A percentile compares a stretch with the other conserved stretches of the same genome.
Evolutionary conservation across 2,797 vertebrate genomes (phyloP).

Genomic region (Sus cebifrons): DNA sequence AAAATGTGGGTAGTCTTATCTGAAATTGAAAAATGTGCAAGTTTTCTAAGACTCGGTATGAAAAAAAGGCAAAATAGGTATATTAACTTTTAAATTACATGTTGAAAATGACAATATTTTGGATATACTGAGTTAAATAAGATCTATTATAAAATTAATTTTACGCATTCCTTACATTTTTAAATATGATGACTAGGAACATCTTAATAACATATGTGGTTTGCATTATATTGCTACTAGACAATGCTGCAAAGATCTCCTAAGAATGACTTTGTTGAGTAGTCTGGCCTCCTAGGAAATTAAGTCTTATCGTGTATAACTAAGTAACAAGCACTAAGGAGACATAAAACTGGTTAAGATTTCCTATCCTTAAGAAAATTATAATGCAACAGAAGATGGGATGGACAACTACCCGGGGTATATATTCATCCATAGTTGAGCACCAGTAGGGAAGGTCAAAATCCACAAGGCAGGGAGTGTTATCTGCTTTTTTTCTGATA

Average conservation of each 20-base stretch:
- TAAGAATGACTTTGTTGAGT: neutral
- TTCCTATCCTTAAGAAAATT: neutral
- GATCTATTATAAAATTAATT: neutral
- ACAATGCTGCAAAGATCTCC: neutral
- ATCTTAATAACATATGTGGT: neutral
- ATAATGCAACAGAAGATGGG: neutral
- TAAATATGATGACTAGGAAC: neutral
- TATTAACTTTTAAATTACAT: neutral
- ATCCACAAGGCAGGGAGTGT: neutral
- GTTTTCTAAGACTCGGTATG: neutral
- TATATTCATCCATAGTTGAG: neutral
- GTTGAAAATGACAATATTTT: slow-evolving; percentile 15
- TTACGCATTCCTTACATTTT: neutral
- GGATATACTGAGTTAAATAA: neutral
- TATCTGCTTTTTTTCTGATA: neutral
- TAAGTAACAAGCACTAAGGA: neutral
- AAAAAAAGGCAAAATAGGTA: neutral
- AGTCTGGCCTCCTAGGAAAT: neutral
- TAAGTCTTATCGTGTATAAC: neutral
- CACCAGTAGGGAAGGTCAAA: neutral
- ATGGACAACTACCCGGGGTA: neutral
- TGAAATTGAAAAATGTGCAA: neutral
- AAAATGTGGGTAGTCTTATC: neutral
- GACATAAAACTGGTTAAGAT: neutral
- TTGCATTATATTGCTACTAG: neutral